Base-by-base conservation (phyloP, 2,113 vertebrate species). In the Equus quagga region DNA sequence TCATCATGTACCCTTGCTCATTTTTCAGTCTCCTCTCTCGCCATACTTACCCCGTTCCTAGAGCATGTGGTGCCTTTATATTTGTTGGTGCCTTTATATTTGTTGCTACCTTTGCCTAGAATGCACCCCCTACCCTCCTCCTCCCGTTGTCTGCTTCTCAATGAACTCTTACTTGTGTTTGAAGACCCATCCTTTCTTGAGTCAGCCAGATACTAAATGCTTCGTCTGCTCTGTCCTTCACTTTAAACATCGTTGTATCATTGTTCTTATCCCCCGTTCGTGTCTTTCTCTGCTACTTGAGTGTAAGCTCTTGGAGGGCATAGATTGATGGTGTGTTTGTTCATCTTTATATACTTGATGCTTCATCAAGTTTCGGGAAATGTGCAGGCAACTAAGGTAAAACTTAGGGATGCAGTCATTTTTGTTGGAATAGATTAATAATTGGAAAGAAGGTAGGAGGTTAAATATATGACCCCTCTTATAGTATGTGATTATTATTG, bases 391-490 rank as follows among this genome's bases (percentile, higher is more conserved):
- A 8, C 36, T 92, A 44, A 93, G 86, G 69, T 41, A 72, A 41
- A 51, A 31, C 46, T 62, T 31, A 70, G 79, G 4, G 46, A 49
- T 62, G 18, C 6, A 41, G 26, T 75, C 41, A 28, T 72, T 83
- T 95, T 92, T 83, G 36, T 93, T 54, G 70, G 56, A 13, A 13
- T 92, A 41, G 84, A n/a, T 96, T 82, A 56, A 28, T 79, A 75
- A 46, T 82, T 44, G 44, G 72, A 86, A 72, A 94, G 44, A 94
- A 41, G 26, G 36, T 60, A 84, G 64, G 18, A 56, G 17, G 31
- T 14, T 62, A 73, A 56, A 64, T 87, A 80, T 31, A 44, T 31
- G 12, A 19, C 31, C 65, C 5, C 33, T 84, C 28, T 94, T 51
- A 31, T 17, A 23, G 9, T 73, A 19, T 73, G 44, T 44, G 41